These are phyloP conservation scores for Zalophus californianus DNA, from an alignment of 2,797 vertebrate genomes.

Conservation along the genomic window DNA sequence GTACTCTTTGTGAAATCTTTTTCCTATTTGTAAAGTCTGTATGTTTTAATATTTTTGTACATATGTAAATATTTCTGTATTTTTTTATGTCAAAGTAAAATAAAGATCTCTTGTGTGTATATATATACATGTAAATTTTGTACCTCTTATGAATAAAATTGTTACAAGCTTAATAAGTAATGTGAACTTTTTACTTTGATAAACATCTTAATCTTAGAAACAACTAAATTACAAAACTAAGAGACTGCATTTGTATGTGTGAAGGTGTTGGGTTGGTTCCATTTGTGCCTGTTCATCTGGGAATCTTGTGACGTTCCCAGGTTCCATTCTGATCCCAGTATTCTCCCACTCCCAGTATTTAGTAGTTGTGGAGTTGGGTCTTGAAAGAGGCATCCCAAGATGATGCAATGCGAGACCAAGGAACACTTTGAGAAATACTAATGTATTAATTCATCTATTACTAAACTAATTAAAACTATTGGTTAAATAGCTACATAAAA, in stretches of 20 bases:
- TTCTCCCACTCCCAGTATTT: background rate
- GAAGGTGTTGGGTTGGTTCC: background rate
- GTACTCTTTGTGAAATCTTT: slow-evolving; percentile 57
- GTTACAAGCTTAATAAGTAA: slow-evolving; percentile 2
- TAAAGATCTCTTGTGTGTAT: slow-evolving; percentile 48
- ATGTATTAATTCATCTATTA: background rate
- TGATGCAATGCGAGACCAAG: background rate
- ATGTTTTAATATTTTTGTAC: slow-evolving; percentile 67
- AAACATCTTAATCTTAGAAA: slow-evolving; percentile 16
- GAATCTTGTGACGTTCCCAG: background rate
- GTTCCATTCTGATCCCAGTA: background rate
- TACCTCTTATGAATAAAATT: slow-evolving; percentile 72
- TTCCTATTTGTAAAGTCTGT: slow-evolving; percentile 37
- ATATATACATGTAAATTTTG: slow-evolving; percentile 31
- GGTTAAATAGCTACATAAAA: background rate
- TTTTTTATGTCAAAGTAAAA: slow-evolving; percentile 63
- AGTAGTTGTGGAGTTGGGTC: background rate
- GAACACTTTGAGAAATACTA: background rate
- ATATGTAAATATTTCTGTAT: slow-evolving; percentile 61
- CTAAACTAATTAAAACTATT: background rate
- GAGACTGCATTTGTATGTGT: background rate
- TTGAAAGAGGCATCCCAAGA: slow-evolving; percentile 38
- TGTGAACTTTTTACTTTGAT: slow-evolving; percentile 16
- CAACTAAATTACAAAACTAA: background rate
- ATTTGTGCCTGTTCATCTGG: background rate